These are phyloP conservation scores for Tragelaphus scriptus DNA, from an alignment of 2,113 vertebrate genomes.

Conservation along the genomic window DNA sequence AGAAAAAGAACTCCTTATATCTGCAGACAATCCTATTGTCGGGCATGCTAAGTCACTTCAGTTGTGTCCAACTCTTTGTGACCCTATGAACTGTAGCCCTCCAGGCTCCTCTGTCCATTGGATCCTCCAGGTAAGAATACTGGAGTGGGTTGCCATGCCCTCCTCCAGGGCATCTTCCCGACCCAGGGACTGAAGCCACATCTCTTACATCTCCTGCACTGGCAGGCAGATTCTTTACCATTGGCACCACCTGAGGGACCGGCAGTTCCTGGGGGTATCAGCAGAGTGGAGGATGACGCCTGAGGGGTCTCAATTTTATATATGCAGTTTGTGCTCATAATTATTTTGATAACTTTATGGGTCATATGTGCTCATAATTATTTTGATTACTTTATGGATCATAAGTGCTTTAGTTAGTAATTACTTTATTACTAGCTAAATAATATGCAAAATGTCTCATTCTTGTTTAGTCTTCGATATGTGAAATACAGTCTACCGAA, in stretches of 20 bases:
- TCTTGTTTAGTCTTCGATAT: neutral
- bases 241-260: neutral
- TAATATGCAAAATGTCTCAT: slow-evolving; percentile 48
- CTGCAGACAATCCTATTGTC: neutral
- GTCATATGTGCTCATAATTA: slow-evolving; percentile 44
- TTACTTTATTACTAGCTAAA: slow-evolving; percentile 40
- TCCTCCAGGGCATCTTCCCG: neutral
- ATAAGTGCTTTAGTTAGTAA: neutral
- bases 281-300: neutral
- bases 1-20: neutral
- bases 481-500: neutral
- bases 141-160: neutral
- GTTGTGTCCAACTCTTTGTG: neutral
- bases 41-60: neutral
- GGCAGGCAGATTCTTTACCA: neutral
- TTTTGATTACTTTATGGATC: slow-evolving; percentile 54
- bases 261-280: neutral
- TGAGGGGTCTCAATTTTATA: neutral
- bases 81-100: neutral
- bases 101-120: neutral
- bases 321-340: slow-evolving; percentile 7
- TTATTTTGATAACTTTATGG: slow-evolving; percentile 53
- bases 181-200: neutral
- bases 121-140: neutral
- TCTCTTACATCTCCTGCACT: neutral